A percentile compares a stretch with the other conserved stretches of the same genome.
Evolutionary conservation across 35 echinoderm and acorn worm genomes (phyloP).

Genomic region (Amphiura filiformis): DNA sequence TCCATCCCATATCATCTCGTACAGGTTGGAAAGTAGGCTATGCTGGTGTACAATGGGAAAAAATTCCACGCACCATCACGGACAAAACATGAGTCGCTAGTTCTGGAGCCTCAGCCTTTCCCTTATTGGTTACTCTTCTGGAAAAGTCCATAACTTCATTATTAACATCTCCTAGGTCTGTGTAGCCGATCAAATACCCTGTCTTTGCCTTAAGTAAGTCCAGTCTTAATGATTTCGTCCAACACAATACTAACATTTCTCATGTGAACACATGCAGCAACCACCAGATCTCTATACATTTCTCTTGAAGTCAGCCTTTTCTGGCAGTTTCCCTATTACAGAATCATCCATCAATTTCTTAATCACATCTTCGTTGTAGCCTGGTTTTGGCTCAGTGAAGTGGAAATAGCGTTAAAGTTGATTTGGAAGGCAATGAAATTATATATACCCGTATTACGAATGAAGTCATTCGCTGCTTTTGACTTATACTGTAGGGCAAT

Average conservation of each 20-base stretch:
- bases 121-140: not conserved
- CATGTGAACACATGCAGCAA: too few relatives aligned
- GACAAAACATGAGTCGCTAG: conserved; percentile 35
- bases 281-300: too few relatives aligned
- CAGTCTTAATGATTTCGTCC: conserved; percentile 51
- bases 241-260: conserved; percentile 37
- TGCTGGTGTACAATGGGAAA: conserved; percentile 11
- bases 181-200: conserved; percentile 42
- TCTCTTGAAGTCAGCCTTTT: not conserved
- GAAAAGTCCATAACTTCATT: conserved; percentile 31
- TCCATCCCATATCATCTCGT: conserved; percentile 11
- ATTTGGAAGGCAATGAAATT: not conserved
- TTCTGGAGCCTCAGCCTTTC: not conserved
- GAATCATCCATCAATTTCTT: not conserved
- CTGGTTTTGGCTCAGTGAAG: not conserved
- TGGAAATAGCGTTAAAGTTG: not conserved
- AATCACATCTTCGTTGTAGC: not conserved
- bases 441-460: not conserved
- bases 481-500: not conserved
- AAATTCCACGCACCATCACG: conserved; percentile 44
- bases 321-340: not conserved
- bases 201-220: conserved; percentile 8
- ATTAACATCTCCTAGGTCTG: conserved; percentile 42
- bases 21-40: conserved; percentile 21
- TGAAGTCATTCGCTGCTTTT: not conserved